Base-by-base conservation (phyloP, 2,113 vertebrate genomes). In the Scomber scombrus region DNA sequence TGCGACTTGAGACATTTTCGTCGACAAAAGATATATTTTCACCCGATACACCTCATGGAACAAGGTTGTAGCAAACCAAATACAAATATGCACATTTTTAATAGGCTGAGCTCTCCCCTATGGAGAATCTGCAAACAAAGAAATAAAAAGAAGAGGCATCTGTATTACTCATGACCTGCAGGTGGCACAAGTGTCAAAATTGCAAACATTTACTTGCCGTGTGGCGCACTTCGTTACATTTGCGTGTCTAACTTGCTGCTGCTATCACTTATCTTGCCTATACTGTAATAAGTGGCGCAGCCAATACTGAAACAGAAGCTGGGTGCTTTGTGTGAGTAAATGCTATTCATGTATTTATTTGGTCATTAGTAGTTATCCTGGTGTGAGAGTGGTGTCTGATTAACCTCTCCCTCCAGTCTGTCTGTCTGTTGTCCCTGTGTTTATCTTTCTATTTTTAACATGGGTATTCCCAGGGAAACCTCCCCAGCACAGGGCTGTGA, bases 391-490 rank as follows among this genome's bases (percentile, higher is more conserved):
- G 19, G 12, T 16, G n/a, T 65, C 13, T 65, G 46, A 75, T 60
- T 40, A 69, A 63, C 60, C 55, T 71, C 57, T 21, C n/a, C 67
- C 34, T 55, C 12, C 43, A 45, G 67, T 65, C 65, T 40, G 26
- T 40, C 29, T 76, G 51, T 64, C 71, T 82, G 62, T 56, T 40
- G 23, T 69, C 63, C 18, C 0, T 71, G 23, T 82, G 49, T 80
- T 84, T 80, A 63, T 80, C 70, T 77, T 52, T 40, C 49, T 80
- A 11, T 77, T 80, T 82, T 74, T 67, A 72, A 78, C 34, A 29
- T 52, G 78, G 70, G 31, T 75, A 63, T 82, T 86, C 69, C 71
- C 67, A 57, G 47, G 31, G 62, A 78, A 87, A 40, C 11, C 16
- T 73, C 46, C 31, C 8, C 34, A 40, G 34, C 26, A 66, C 56